Conservation (phyloP, 2,113 vertebrate genomes). For the Chloroceryle aenea region DNA sequence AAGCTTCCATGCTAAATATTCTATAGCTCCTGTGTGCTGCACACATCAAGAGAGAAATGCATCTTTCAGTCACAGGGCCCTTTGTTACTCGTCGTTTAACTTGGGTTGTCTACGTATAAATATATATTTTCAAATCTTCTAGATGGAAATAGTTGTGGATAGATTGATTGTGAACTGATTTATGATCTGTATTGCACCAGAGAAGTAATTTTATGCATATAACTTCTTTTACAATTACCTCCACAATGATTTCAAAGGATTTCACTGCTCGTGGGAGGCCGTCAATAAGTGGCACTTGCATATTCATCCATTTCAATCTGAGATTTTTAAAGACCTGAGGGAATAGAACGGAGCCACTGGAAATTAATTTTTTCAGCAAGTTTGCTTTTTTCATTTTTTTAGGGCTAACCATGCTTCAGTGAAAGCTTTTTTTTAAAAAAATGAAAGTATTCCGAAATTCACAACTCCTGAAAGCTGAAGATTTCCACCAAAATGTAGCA, state of each 20-base stretch:
- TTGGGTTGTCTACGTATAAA: neutral
- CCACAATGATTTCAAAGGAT: constrained; percentile 73
- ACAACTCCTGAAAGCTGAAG: constrained; percentile 28
- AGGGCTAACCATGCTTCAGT: neutral
- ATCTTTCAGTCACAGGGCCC: neutral
- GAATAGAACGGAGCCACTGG: constrained; percentile 67
- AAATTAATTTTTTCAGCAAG: constrained; percentile 73
- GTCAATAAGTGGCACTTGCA: constrained; percentile 76
- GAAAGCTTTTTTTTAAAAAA: constrained; percentile 46
- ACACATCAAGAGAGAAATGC: neutral
- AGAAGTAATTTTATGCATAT: constrained; percentile 97
- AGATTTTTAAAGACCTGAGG: constrained; percentile 75
- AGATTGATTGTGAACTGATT: constrained; percentile 91
- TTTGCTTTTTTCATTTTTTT: constrained; percentile 36
- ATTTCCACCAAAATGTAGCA: constrained; percentile 24
- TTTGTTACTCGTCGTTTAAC: neutral
- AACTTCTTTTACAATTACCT: constrained; percentile 93
- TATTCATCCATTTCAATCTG: constrained; percentile 80
- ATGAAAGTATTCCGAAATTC: constrained; percentile 30
- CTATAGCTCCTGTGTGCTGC: neutral
- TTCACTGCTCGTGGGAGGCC: constrained; percentile 68
- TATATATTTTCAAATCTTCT: constrained; percentile 43
- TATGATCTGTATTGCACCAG: constrained; percentile 87
- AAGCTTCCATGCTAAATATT: neutral
- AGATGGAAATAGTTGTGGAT: constrained; percentile 79